Percentiles rank a stretch among this genome's conserved stretches.
Evolutionary conservation across 2,888 invertebrate species (phyloP).

Genomic region (Orthosia incerta): DNA sequence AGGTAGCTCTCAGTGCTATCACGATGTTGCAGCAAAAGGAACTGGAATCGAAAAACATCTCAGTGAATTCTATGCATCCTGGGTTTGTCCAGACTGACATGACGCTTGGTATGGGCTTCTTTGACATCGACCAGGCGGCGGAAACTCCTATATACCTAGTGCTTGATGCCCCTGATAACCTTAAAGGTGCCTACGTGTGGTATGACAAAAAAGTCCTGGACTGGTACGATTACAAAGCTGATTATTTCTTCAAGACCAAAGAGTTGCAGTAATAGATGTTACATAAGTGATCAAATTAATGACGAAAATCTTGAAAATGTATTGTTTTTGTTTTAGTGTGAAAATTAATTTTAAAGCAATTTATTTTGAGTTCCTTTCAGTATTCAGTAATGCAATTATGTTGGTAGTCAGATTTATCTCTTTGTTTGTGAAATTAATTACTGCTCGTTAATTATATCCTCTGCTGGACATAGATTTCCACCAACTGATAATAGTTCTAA

Average conservation of each 20-base stretch:
- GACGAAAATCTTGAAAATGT: neutral
- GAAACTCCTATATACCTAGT: constrained; percentile 90
- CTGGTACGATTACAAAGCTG: constrained; percentile 87
- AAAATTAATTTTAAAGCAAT: constrained; percentile 36
- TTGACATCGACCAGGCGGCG: constrained; percentile 90
- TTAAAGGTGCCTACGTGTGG: constrained; percentile 93
- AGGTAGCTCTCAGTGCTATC: constrained; percentile 93
- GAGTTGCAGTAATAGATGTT: constrained; percentile 41
- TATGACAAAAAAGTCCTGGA: constrained; percentile 88
- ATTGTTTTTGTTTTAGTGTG: constrained; percentile 7
- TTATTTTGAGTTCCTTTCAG: constrained; percentile 6
- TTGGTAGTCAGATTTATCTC: constrained; percentile 26
- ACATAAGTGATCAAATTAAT: constrained; percentile 1
- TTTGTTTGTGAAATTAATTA: constrained; percentile 32
- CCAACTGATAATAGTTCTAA: neutral
- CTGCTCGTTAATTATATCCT: constrained; percentile 19
- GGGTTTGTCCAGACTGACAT: constrained; percentile 95
- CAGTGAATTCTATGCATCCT: constrained; percentile 92
- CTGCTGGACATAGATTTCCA: neutral
- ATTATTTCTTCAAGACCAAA: constrained; percentile 78
- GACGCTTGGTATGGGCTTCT: constrained; percentile 91
- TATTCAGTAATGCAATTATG: constrained; percentile 17
- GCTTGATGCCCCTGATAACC: constrained; percentile 85
- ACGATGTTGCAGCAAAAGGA: constrained; percentile 92
- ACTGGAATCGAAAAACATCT: constrained; percentile 90